Evolutionary conservation across 2,113 vertebrate genomes (phyloP).

Genomic region (Sceloporus tristichus): DNA sequence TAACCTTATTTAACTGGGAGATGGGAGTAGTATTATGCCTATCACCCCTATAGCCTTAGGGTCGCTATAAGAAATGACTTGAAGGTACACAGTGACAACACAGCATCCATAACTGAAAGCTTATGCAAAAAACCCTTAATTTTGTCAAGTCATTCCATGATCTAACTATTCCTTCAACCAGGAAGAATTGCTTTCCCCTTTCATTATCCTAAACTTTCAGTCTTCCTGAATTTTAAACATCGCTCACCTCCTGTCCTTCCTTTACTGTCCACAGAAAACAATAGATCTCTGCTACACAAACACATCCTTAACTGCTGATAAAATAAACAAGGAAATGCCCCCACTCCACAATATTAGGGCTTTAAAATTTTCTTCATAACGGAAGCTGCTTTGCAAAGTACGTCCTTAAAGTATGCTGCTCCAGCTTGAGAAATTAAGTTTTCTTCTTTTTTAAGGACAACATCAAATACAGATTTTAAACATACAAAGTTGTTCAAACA

Average conservation of each 20-base stretch:
- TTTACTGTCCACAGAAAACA: slow-evolving; percentile 8
- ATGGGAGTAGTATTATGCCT: background rate
- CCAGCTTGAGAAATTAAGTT: background rate
- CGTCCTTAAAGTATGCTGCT: background rate
- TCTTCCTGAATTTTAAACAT: slow-evolving; percentile 4
- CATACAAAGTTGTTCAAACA: background rate
- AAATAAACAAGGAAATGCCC: background rate
- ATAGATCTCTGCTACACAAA: background rate
- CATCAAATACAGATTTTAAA: background rate
- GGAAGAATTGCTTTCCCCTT: background rate
- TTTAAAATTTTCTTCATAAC: background rate
- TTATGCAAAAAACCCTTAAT: background rate
- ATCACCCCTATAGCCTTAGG: too few relatives aligned
- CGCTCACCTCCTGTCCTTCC: slow-evolving; percentile 1
- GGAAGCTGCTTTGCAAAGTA: background rate
- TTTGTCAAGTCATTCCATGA: background rate
- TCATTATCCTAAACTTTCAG: background rate
- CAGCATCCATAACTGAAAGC: background rate
- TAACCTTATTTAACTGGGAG: background rate
- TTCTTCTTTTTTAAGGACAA: background rate
- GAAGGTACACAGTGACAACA: background rate
- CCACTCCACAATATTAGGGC: background rate
- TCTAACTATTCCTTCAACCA: background rate
- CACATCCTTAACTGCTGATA: background rate
- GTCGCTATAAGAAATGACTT: too few relatives aligned